Evolutionary conservation across 2,797 vertebrate genomes (phyloP), one percentile per base, ranked within the genome.

Genomic region (Prunella strophiata): DNA sequence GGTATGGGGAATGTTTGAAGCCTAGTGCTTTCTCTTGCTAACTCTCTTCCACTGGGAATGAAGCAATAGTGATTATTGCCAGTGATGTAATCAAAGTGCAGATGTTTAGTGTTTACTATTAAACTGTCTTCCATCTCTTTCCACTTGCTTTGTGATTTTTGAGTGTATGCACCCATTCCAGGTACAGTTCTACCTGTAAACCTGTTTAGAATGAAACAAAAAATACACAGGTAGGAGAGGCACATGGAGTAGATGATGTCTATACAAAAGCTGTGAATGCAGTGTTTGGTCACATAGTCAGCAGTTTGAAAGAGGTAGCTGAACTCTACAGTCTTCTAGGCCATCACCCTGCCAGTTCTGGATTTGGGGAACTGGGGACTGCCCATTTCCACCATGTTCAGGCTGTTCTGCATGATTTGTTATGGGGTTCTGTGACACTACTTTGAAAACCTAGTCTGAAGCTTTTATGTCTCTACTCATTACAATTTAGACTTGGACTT

Each of bases 121-220:
- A 90, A 95, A 90, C 29, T 43, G 26, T 84, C 62, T 94, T 93
- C 74, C 54, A 29, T 51, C 74, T 78, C 58, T 86, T 88, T 72
- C 3, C 7, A 38, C 43, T 72, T 76, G 51, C 10, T 48, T 54
- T 91, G 61, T 86, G 19, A 32, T 71, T 85, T 84, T 78, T 62
- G 7, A 76, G 30, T 47, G 16, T 32, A 7, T 71, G 20, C 9
- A 25, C 34, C 18, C 15, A 27, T 76, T 22, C 16, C 9, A 38
- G 47, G 8, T 75, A 48, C 34, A 2, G 5, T n/a, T 61, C 27
- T 61, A 21, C 38, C 18, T 61, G 18, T 72, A 51, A 75, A 43
- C 10, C 25, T 68, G 17, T 50, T 85, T 47, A 16, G 65, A 63
- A 19, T 58, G 10, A 85, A 91, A 79, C 13, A 45, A 23, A 63